A percentile compares a stretch with the other conserved stretches of the same genome.
These are phyloP conservation scores for Cephalopterus ornatus DNA, from an alignment of 2,113 vertebrate genomes.

Conservation along the genomic window DNA sequence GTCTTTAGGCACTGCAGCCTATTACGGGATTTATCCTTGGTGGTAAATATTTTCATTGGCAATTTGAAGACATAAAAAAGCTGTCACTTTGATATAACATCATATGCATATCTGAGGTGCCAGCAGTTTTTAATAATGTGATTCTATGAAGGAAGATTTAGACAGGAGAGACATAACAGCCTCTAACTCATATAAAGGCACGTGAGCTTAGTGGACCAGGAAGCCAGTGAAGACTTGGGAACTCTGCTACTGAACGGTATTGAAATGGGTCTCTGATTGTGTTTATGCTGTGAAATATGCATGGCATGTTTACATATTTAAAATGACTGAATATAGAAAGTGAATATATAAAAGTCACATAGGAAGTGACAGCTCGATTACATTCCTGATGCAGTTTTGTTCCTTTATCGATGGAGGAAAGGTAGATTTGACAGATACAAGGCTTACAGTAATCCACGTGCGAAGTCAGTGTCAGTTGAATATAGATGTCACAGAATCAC, in stretches of 20 bases:
- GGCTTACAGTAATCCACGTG: neutral
- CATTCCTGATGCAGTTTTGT: neutral
- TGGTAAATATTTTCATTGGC: slow-evolving; percentile 38
- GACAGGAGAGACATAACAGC: slow-evolving; percentile 5
- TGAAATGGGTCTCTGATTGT: neutral
- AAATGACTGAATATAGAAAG: neutral
- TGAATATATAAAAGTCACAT: neutral
- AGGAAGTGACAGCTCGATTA: neutral
- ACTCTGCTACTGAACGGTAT: neutral
- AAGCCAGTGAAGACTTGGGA: slow-evolving; percentile 4
- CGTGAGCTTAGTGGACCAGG: slow-evolving; percentile 44
- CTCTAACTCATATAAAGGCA: slow-evolving; percentile 18
- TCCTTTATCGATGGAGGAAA: neutral
- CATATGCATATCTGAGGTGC: slow-evolving; percentile 30
- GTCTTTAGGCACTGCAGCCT: slow-evolving; percentile 19
- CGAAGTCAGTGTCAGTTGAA: neutral
- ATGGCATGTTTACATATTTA: neutral
- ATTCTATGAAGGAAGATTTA: slow-evolving; percentile 30
- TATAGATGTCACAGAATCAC: neutral
- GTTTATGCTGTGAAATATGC: neutral
- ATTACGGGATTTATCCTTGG: slow-evolving; percentile 56
- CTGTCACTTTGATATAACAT: slow-evolving; percentile 19
- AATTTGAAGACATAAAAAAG: slow-evolving; percentile 56
- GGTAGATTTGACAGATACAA: neutral
- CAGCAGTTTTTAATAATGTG: slow-evolving; percentile 35